Base-by-base conservation (phyloP, 2,888 invertebrate species). In the Lamproptera curius region DNA sequence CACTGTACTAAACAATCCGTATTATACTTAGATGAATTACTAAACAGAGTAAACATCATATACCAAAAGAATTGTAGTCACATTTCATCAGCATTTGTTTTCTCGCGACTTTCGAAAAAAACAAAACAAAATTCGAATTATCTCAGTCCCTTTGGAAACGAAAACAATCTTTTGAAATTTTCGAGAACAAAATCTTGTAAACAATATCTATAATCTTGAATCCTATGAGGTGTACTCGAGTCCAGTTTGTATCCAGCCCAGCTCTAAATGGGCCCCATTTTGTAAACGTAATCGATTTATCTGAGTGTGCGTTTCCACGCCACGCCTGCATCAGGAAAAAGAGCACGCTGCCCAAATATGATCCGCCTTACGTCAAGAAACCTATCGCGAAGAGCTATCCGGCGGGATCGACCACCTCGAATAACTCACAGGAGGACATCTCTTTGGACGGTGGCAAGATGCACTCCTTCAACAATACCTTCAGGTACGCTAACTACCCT, bases 281-380 rank as follows among this genome's bases (percentile, higher is more conserved):
- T 75, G 64, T 73, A 82, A 84, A 82, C 83, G 73, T 86, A 84
- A 87, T 82, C 85, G 83, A 87, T 86, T 87, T 82, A 87, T 87
- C 83, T 82, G 86, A 86, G 86, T 85, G 85, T 84, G 85, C 86
- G 85, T 85, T 85, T 82, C 81, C 75, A 73, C 86, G 84, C 83
- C 86, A 79, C 86, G 86, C 86, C 77, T 79, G 77, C 85, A 73
- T 73, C 89, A 94, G 94, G 93, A 94, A 95, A 91, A 95, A 95
- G 91, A 95, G 95, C 75, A 94, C 95, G 61, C 91, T 95, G 81
- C 93, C 94, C 80, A 95, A 95, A 83, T 95, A 94, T 83, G 95
- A 96, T 82, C 94, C 94, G 66, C 95, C 95, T 48, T 95, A 95
- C 88, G 90, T 91, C 75, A 95, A 95, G 90, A 95, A 95, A 76